phyloP scores from a whole-genome alignment of 2,888 invertebrate genomes.

The Eulithis prunata region DNA sequence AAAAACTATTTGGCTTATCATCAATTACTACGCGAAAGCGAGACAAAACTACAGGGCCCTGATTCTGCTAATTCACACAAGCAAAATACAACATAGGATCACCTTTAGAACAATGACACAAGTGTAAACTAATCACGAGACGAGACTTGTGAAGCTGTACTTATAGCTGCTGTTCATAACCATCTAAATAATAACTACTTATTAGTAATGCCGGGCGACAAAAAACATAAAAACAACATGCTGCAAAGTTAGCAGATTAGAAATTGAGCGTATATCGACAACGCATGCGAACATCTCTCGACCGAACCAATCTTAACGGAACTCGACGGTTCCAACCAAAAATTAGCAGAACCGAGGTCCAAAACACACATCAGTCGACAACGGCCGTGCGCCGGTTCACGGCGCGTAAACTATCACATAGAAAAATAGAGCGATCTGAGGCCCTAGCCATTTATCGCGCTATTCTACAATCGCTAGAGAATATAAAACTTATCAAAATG shows the following conservation, averaged over 20 bases:
- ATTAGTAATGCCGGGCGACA: constrained; percentile 22
- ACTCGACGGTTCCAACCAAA: constrained; percentile 37
- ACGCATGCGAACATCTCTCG: constrained; percentile 33
- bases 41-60: constrained; percentile 50
- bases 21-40: constrained; percentile 62
- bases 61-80: constrained; percentile 46
- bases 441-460: constrained; percentile 9
- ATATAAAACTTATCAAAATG: no score
- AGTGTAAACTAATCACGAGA: constrained; percentile 22
- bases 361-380: constrained; percentile 45
- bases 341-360: constrained; percentile 47
- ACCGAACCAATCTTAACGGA: constrained; percentile 31
- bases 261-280: constrained; percentile 37
- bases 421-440: constrained; percentile 73
- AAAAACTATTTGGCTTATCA: constrained; percentile 68
- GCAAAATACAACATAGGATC: constrained; percentile 32
- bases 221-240: constrained; percentile 25
- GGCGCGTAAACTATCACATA: constrained; percentile 63
- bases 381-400: constrained; percentile 43
- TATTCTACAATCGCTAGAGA: no score
- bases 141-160: constrained; percentile 23
- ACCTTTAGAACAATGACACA: constrained; percentile 28
- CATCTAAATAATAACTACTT: constrained; percentile 19
- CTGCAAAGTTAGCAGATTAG: constrained; percentile 32
- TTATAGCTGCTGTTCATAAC: constrained; percentile 15